A percentile compares a stretch with the other conserved stretches of the same genome.
phyloP scores from a whole-genome alignment of 2,797 vertebrate species.

The Takifugu rubripes region DNA sequence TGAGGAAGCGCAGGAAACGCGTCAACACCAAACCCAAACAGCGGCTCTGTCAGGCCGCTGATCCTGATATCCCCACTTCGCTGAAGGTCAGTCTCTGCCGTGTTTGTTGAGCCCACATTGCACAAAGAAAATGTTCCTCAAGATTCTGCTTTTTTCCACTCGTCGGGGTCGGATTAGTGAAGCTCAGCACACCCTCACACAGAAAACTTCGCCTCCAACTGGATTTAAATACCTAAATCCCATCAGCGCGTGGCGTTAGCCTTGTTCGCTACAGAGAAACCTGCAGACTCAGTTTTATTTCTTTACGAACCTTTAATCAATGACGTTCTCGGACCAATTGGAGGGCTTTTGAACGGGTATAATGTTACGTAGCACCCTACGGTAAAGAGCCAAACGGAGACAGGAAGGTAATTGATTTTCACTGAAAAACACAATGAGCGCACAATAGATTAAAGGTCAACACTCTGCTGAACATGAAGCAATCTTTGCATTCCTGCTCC shows the following conservation, averaged over 20 bases:
- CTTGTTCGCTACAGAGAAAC: not conserved
- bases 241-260: not conserved
- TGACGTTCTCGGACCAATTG: constrained; percentile 23
- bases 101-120: not conserved
- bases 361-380: constrained; percentile 20
- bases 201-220: too few relatives aligned
- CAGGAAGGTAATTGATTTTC: constrained; percentile 36
- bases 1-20: constrained; percentile 90
- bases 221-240: too few relatives aligned
- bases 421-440: constrained; percentile 8
- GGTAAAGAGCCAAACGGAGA: constrained; percentile 20
- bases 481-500: not conserved
- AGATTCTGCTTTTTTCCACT: too few relatives aligned
- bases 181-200: too few relatives aligned
- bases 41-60: constrained; percentile 71
- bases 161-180: too few relatives aligned
- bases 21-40: constrained; percentile 95
- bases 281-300: constrained; percentile 1
- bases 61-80: constrained; percentile 67
- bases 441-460: constrained; percentile 12
- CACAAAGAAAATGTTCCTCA: not conserved
- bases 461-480: constrained; percentile 3
- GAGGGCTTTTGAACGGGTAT: constrained; percentile 11
- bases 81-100: constrained; percentile 81
- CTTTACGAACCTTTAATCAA: constrained; percentile 20